Evolutionary conservation across 2,888 invertebrate species (phyloP).

Genomic region (Andricus quercusramuli): DNA sequence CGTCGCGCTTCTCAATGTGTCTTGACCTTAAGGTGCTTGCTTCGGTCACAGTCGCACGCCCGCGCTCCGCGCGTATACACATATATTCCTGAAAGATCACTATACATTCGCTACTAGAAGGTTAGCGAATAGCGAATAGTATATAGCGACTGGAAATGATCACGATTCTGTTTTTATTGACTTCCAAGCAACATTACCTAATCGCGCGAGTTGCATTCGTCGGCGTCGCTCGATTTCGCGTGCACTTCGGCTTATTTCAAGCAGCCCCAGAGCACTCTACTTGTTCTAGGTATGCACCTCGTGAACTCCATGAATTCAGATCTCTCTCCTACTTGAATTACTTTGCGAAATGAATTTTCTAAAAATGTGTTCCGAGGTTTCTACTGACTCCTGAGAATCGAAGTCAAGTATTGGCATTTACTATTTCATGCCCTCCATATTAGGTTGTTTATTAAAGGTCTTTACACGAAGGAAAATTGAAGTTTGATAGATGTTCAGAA

Average conservation of each 20-base stretch:
- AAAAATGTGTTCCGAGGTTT: neutral
- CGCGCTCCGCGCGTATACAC: conserved; percentile 15
- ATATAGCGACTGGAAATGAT: conserved; percentile 62
- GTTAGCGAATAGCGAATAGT: conserved; percentile 46
- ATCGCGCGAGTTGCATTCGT: conserved; percentile 50
- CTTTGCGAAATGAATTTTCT: neutral
- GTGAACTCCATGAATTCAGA: conserved; percentile 17
- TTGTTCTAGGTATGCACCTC: conserved; percentile 11
- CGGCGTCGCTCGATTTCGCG: conserved; percentile 56
- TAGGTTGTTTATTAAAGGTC: neutral
- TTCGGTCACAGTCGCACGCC: conserved; percentile 33
- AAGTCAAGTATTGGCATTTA: neutral
- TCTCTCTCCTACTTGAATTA: conserved; percentile 17
- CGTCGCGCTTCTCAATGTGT: conserved; percentile 28
- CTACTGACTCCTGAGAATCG: neutral
- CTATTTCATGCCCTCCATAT: neutral
- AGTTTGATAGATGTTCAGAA: too few relatives aligned
- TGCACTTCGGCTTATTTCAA: conserved; percentile 47
- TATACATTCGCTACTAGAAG: conserved; percentile 56
- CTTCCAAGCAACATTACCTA: conserved; percentile 60
- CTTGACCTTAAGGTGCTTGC: conserved; percentile 42
- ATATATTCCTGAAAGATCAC: conserved; percentile 42
- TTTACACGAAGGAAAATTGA: too few relatives aligned
- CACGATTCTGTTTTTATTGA: conserved; percentile 66
- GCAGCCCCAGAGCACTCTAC: neutral